Evolutionary conservation across 2,113 vertebrate genomes (phyloP), one percentile per base, ranked within the genome.

Genomic region (Brachionichthys hirsutus): DNA sequence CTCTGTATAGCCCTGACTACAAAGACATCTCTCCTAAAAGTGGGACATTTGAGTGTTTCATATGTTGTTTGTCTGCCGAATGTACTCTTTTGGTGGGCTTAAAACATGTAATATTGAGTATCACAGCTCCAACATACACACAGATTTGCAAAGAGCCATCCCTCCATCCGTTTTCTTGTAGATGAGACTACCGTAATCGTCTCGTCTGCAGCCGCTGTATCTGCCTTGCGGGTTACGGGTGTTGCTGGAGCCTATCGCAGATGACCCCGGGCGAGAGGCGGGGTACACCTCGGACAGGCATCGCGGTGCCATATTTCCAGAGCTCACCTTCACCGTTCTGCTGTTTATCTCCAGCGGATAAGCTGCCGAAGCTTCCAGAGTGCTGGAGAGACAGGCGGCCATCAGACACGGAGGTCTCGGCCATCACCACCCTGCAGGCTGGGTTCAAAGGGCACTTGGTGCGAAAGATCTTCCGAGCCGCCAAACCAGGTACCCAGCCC

Each of bases 351-450:
- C 8, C 50, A 84, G n/a, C 18, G 50, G 62, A 68, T 55, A 40
- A 9, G 41, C 43, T 59, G 30, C 54, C 62, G 60, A 62, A 86
- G 30, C 16, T 53, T n/a, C 62, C 77, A 35, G 73, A 77, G 58
- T 59, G 24, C 0, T 91, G 90, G 87, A 84, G 67, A 24, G 81
- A 81, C 70, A 90, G 2, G 66, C 75, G 65, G 44, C 54, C 89
- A 7, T 89, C 91, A 59, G 57, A 73, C 30, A 52, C 80, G 54
- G 92, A 93, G 83, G 78, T 36, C 43, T 63, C 67, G 58, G 90
- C 92, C 62, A 89, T 77, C 56, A 73, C 77, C 11, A 64, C 81
- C 73, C 74, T 94, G 47, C 94, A 95, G 80, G 81, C 76, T 53
- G 70, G 59, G 43, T 90, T 91, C 85, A 89, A 75, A 85, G 85